Evolutionary conservation across 2,888 invertebrate genomes (phyloP).

Genomic region (Cataglyphis cursor): DNA sequence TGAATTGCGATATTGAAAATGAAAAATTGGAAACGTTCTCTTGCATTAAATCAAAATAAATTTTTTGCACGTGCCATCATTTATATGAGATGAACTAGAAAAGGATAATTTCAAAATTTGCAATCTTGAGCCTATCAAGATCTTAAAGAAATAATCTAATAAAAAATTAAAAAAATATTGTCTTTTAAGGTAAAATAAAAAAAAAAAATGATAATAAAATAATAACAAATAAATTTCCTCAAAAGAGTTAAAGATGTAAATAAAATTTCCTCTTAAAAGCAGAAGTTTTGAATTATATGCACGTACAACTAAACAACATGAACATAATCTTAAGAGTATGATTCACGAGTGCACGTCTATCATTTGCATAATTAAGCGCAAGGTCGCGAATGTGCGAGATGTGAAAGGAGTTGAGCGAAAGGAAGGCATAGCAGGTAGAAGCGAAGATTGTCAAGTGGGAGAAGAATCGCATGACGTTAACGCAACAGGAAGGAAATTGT

Average conservation of each 20-base stretch:
- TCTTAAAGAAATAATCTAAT: background rate
- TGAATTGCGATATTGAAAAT: background rate
- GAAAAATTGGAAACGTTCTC: background rate
- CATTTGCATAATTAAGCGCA: slow-evolving; percentile 29
- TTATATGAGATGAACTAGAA: background rate
- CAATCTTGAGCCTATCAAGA: background rate
- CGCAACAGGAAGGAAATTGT: slow-evolving; percentile 34
- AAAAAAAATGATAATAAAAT: background rate
- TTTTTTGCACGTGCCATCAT: background rate
- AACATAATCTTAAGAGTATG: slow-evolving; percentile 2
- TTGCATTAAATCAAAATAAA: background rate
- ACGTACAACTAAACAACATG: background rate
- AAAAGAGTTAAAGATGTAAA: background rate
- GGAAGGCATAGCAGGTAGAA: background rate
- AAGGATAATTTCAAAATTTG: background rate
- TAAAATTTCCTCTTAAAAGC: background rate
- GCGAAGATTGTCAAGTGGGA: background rate
- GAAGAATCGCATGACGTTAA: background rate
- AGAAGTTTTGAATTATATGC: background rate
- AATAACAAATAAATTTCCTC: background rate
- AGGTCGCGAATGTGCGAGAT: slow-evolving; percentile 10
- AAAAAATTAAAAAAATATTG: background rate
- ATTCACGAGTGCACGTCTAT: slow-evolving; percentile 15
- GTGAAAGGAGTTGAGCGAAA: slow-evolving; percentile 21
- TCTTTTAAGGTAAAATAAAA: background rate